Conservation (phyloP, 1,140 invertebrate species). For the Drosophila tani region DNA sequence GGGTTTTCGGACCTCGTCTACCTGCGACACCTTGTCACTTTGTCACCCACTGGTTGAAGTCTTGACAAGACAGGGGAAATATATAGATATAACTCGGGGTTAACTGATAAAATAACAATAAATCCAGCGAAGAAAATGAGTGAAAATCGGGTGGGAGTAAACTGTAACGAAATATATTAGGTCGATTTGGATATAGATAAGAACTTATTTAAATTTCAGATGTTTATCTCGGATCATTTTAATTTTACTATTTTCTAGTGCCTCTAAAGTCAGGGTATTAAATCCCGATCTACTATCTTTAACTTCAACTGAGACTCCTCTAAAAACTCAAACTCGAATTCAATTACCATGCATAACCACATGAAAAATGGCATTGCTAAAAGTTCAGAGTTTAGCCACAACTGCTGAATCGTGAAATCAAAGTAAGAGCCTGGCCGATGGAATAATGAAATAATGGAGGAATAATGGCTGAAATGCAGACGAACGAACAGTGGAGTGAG, state of each 20-base stretch:
- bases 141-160: background rate
- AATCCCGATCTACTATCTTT: background rate
- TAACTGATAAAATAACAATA: background rate
- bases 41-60: constrained; percentile 29
- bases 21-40: constrained; percentile 9
- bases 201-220: background rate
- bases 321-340: constrained; percentile 51
- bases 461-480: constrained; percentile 50
- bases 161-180: background rate
- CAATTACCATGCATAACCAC: constrained; percentile 57
- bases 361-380: constrained; percentile 40
- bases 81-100: background rate
- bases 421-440: constrained; percentile 54
- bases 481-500: background rate
- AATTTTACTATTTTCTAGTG: background rate
- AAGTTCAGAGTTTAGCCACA: constrained; percentile 54
- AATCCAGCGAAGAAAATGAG: background rate
- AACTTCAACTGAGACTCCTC: background rate
- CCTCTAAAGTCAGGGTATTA: background rate
- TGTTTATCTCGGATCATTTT: background rate
- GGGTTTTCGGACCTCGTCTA: constrained; percentile 24
- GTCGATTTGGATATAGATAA: background rate
- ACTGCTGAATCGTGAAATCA: constrained; percentile 41
- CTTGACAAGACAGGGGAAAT: background rate
- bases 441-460: constrained; percentile 30